Evolutionary conservation across 1,140 invertebrate genomes (phyloP), one percentile per base, ranked within the genome.

Genomic region (Diploscapter pachys): DNA sequence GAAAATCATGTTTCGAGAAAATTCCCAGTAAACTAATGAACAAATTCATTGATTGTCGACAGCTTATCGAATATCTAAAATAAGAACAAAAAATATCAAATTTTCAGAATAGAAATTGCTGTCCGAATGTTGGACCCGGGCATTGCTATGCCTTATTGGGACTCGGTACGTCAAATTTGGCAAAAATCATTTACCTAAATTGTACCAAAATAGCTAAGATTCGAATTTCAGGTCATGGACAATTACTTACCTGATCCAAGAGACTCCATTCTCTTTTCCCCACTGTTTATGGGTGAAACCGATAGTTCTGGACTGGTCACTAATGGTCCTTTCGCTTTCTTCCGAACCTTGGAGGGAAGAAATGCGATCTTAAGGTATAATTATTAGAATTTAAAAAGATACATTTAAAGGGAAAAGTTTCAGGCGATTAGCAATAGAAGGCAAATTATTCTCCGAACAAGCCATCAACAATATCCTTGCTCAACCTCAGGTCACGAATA

Each of bases 81-180:
- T 31, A 31, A 31, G 1, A 31, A 31, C 31, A 1, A 31, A 31
- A 31, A 31, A 31, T 31, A 31, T 31, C 31, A 31, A 51, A 81
- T 3, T 71, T 72, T 72, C 71, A 75, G 77, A 59, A 69, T 85
- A 49, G 84, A 85, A 73, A 78, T 83, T 48, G 79, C 81, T 6
- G 56, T 86, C 6, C 56, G 81, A 55, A 65, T 80, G 63, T 66
- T 82, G 53, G 81, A 86, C 69, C 81, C 81, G 5, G 64, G 74
- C 5, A 77, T 86, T 0, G 82, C 86, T 5, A 70, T 88, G 5
- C 87, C 87, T 5, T 87, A 87, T 80, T 87, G 86, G 86, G 86
- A 87, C 62, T 81, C 80, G 5, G 80, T 83, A 3, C 31, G 31
- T 31, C 31, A 31, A 31, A 31, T 31, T 31, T 31, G 31, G 31